Conservation (phyloP, 2,113 vertebrate genomes). For the Ammodytes dubius region DNA sequence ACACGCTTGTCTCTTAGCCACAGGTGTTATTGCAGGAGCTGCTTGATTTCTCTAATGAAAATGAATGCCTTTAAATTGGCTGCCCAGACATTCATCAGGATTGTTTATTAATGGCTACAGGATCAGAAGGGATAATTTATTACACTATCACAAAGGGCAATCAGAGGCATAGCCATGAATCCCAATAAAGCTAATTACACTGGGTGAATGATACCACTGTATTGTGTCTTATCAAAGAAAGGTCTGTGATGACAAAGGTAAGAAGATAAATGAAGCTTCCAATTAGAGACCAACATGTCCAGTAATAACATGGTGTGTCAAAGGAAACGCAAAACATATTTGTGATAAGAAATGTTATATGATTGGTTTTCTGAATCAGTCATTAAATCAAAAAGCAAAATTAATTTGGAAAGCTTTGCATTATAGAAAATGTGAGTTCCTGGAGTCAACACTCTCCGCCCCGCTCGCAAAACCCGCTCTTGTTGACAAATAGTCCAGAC, state of each 20-base stretch:
- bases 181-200: slow-evolving; percentile 77
- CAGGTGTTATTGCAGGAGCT: slow-evolving; percentile 77
- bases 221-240: slow-evolving; percentile 61
- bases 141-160: slow-evolving; percentile 76
- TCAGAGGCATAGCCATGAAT: slow-evolving; percentile 68
- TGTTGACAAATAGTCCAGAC: neutral
- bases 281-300: slow-evolving; percentile 10
- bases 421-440: neutral
- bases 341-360: slow-evolving; percentile 31
- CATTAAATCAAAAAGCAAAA: slow-evolving; percentile 20
- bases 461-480: neutral
- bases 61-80: slow-evolving; percentile 82
- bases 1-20: slow-evolving; percentile 55
- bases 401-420: slow-evolving; percentile 20
- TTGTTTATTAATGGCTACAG: slow-evolving; percentile 79
- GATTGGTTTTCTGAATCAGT: neutral
- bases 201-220: slow-evolving; percentile 45
- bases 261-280: slow-evolving; percentile 45
- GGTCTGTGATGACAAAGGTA: slow-evolving; percentile 39
- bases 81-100: slow-evolving; percentile 82
- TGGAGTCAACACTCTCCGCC: neutral
- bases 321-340: slow-evolving; percentile 38
- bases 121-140: slow-evolving; percentile 79
- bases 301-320: slow-evolving; percentile 1
- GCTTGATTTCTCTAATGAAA: slow-evolving; percentile 81